phyloP scores from a whole-genome alignment of 2,888 invertebrate genomes.

The Cabera pusaria region DNA sequence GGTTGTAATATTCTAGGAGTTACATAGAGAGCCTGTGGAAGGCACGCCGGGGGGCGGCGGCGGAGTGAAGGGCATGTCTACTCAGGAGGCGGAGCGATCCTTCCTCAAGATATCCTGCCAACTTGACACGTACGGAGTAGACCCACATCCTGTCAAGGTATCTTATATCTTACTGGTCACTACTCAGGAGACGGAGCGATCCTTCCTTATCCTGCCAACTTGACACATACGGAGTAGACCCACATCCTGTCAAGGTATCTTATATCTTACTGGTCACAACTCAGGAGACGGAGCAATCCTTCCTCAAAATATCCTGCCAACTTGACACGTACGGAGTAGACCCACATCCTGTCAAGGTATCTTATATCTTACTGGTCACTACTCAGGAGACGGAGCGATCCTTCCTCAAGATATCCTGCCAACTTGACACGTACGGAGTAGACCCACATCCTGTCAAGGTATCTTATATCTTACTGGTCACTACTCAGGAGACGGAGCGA shows the following conservation, averaged over 20 bases:
- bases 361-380: too few relatives aligned
- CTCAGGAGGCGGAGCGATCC: conserved; percentile 93
- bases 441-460: too few relatives aligned
- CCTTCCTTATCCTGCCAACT: too few relatives aligned
- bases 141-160: conserved; percentile 98
- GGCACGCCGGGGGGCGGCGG: conserved; percentile 84
- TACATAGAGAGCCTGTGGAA: conserved; percentile 87
- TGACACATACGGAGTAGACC: too few relatives aligned
- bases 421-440: too few relatives aligned
- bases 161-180: too few relatives aligned
- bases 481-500: conserved; percentile 93
- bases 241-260: too few relatives aligned
- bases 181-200: too few relatives aligned
- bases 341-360: conserved; percentile 98
- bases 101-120: conserved; percentile 96
- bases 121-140: conserved; percentile 98
- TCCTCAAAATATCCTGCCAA: conserved; percentile 94
- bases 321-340: conserved; percentile 99
- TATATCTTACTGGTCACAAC: conserved; percentile 86
- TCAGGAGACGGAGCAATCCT: conserved; percentile 93
- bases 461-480: conserved; percentile 82
- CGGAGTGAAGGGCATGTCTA: conserved; percentile 92
- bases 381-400: too few relatives aligned
- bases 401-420: neutral
- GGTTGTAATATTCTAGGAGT: conserved; percentile 55